Conservation (phyloP, 92 coral and sea anemone species). For the Epizoanthus stellaris region DNA sequence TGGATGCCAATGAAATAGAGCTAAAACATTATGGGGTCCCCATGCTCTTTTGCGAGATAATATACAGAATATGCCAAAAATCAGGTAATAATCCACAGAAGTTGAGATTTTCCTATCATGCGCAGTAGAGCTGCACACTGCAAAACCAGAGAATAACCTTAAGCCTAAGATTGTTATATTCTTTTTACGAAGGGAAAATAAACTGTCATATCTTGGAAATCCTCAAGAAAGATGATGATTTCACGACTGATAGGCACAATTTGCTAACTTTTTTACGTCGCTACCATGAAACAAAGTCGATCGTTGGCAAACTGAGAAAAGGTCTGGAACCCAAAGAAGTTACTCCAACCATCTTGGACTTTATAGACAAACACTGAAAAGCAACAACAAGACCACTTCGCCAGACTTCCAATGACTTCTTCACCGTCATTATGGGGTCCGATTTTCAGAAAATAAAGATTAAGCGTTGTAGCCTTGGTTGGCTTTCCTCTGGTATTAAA, state of each 20-base stretch:
- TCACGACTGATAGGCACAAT: slow-evolving; percentile 37
- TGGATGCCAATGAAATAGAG: too few relatives aligned
- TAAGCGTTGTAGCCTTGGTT: slow-evolving; percentile 28
- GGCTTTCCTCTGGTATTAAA: slow-evolving; percentile 43
- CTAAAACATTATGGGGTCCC: too few relatives aligned
- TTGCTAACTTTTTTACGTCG: slow-evolving; percentile 13
- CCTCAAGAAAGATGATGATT: slow-evolving; percentile 37
- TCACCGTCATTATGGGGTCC: slow-evolving; percentile 15
- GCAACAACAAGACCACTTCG: slow-evolving; percentile 6
- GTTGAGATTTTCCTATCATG: too few relatives aligned
- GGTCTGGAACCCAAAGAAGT: slow-evolving; percentile 5
- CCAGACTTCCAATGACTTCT: slow-evolving; percentile 13
- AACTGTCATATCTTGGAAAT: slow-evolving; percentile 36
- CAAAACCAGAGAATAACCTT: background rate
- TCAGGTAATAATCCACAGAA: too few relatives aligned
- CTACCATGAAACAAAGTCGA: slow-evolving; percentile 36
- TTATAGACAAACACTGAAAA: slow-evolving; percentile 4
- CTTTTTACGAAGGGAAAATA: slow-evolving; percentile 19
- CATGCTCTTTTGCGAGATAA: too few relatives aligned
- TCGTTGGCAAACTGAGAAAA: slow-evolving; percentile 17
- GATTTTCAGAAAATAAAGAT: slow-evolving; percentile 36
- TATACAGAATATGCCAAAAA: too few relatives aligned
- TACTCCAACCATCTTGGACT: background rate
- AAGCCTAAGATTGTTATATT: slow-evolving; percentile 5
- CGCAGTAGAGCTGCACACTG: too few relatives aligned